Evolutionary conservation across 2,113 vertebrate genomes (phyloP), one percentile per base, ranked within the genome.

Genomic region (Murina feae): DNA sequence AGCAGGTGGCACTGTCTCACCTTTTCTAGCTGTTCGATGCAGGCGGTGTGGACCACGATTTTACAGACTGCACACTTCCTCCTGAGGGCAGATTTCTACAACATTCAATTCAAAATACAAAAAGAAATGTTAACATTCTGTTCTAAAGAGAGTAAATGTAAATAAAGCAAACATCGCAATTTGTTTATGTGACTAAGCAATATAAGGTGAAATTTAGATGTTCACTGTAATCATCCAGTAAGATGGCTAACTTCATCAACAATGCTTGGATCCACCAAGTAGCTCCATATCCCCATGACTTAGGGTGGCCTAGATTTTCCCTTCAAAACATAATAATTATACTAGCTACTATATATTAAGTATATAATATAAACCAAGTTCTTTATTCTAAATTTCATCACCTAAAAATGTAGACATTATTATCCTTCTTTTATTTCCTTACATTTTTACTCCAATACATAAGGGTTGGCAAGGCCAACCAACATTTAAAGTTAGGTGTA

Each of bases 31-130:
- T 99, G 99, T 84, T 99, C 99, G 88, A 99, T 99, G 97, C 99
- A 99, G 0, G 99, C 98, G 0, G 98, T 98, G 97, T 99, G 99
- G 68, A 99, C 99, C 13, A 99, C 99, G 4, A 99, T 99, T 97
- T 99, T 99, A 97, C 99, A 99, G 53, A 99, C 99, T 0, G 99
- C 99, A 95, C 99, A 99, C 93, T 99, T 99, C 97, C 98, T 99
- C 97, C 99, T 98, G 97, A 99, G 98, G 81, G 99, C 99, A 0
- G 99, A 99, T 98, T 99, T 99, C 99, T 99, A 96, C 91, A 98
- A 98, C 49, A 76, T 74, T 14, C 98, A 98, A 98, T 90, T 91
- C 86, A 97, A 97, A 97, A 97, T 97, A 97, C 21, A 97, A 79
- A 39, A 71, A 93, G 39, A 89, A 90, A 87, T 2, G 72, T 97